Base-by-base conservation (phyloP, 2,888 invertebrate genomes). In the Trissolcus brochymenae region DNA sequence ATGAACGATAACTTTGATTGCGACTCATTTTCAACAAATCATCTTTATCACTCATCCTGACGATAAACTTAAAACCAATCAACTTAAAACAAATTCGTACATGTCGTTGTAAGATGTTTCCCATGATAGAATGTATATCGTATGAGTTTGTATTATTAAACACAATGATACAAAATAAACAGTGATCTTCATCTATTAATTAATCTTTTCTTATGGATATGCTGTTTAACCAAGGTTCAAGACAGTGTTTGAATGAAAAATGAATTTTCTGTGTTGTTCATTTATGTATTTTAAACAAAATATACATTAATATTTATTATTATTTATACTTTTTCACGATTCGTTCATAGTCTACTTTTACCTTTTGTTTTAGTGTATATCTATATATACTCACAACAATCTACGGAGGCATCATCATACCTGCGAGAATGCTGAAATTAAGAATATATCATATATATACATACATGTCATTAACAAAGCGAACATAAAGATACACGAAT, bases 61-160 rank as follows among this genome's bases (percentile, higher is more conserved):
- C 25, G 25, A 25, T 54, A 25, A 61, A 56, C 56, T 56, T 53
- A 61, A 61, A 68, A 66, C 51, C 54, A 56, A 62, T 61, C n/a
- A n/a, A n/a, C n/a, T n/a, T n/a, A 62, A 19, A n/a, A 55, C 14
- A 70, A 50, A 25, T 68, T 60, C 70, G 59, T 65, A 70, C 65
- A 53, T 11, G 65, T 65, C 60, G 66, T 76, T 76, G 43, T 76
- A 71, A 71, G 57, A 71, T 71, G 65, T 76, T 66, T 76, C 66
- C 66, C 71, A 62, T 76, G 25, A 66, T 61, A 35, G 35, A 35
- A 57, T 70, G 56, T 67, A 71, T 51, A 71, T 76, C 21, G 35
- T 70, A 76, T 76, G 60, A 70, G 75, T 76, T 70, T 76, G 57
- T 76, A 76, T 75, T 62, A 68, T 71, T 65, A 76, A 76, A 76